These are phyloP conservation scores for Siphonodentalium dalli DNA, from an alignment of 2,888 invertebrate species.

Conservation along the genomic window DNA sequence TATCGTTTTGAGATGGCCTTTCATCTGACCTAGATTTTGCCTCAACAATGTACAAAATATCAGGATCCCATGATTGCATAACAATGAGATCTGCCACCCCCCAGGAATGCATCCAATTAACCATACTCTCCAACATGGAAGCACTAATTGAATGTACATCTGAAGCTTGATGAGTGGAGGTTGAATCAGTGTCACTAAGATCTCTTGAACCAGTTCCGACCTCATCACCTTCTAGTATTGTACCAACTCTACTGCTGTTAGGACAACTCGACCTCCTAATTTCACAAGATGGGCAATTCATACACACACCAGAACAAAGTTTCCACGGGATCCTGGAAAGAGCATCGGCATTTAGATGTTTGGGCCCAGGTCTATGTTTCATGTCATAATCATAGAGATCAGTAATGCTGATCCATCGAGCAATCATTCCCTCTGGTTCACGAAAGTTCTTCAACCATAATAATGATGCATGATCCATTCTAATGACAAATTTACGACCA, in stretches of 20 bases:
- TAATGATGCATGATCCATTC: conserved; percentile 16
- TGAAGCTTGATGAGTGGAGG: too few species aligned
- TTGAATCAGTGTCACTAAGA: too few species aligned
- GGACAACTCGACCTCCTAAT: too few species aligned
- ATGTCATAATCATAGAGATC: conserved; percentile 14
- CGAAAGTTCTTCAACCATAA: conserved; percentile 17
- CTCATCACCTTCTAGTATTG: too few species aligned
- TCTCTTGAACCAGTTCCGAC: too few species aligned
- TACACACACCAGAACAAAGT: not conserved
- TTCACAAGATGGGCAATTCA: too few species aligned
- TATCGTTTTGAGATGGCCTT: conserved; percentile 2
- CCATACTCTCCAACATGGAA: too few species aligned
- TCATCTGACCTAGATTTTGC: not conserved
- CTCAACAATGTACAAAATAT: not conserved
- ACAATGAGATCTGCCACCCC: not conserved
- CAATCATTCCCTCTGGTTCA: conserved; percentile 16
- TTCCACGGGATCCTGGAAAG: not conserved
- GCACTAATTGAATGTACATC: too few species aligned
- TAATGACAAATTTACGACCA: conserved; percentile 8
- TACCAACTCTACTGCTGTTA: too few species aligned
- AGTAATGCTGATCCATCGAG: conserved; percentile 14
- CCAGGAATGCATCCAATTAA: conserved; percentile 16
- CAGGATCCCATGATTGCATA: conserved; percentile 7
- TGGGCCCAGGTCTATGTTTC: not conserved
- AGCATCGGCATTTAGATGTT: conserved; percentile 13